Percentiles rank a stretch among this genome's conserved stretches.
Conservation (phyloP, 2,888 invertebrate genomes). For the Drosophila borealis region DNA sequence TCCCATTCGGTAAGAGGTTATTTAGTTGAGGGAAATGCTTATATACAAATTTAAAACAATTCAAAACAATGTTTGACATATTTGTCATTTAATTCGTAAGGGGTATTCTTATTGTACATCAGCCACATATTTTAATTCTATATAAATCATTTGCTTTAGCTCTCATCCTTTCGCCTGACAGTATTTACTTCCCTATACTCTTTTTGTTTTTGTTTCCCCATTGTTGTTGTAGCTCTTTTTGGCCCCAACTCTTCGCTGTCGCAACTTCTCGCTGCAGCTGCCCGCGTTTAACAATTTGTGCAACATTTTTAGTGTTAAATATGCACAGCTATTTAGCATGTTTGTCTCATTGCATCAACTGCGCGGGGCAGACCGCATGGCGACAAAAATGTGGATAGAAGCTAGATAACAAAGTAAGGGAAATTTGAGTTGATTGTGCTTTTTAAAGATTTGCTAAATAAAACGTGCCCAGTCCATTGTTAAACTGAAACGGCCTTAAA, state of each 20-base stretch:
- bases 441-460: slow-evolving; percentile 13
- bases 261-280: slow-evolving; percentile 26
- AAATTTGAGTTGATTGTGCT: slow-evolving; percentile 4
- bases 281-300: slow-evolving; percentile 46
- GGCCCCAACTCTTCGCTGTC: slow-evolving; percentile 1
- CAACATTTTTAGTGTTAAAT: slow-evolving; percentile 45
- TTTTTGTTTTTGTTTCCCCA: slow-evolving; percentile 8
- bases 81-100: background rate
- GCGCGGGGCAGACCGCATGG: slow-evolving; percentile 1
- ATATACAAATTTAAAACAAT: background rate
- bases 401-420: background rate
- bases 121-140: background rate
- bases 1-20: too few species aligned
- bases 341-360: slow-evolving; percentile 21
- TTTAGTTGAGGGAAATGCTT: background rate
- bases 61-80: too few species aligned
- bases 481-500: background rate
- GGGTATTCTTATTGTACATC: slow-evolving; percentile 1
- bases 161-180: slow-evolving; percentile 24
- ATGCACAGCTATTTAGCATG: slow-evolving; percentile 51
- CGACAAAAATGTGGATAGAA: slow-evolving; percentile 5
- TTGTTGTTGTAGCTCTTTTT: slow-evolving; percentile 15
- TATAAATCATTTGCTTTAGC: slow-evolving; percentile 36
- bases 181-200: slow-evolving; percentile 35
- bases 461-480: background rate